Percentiles rank a stretch among this genome's conserved stretches.
Evolutionary conservation across 2,113 vertebrate species (phyloP).

Genomic region (Rhizomys pruinosus): DNA sequence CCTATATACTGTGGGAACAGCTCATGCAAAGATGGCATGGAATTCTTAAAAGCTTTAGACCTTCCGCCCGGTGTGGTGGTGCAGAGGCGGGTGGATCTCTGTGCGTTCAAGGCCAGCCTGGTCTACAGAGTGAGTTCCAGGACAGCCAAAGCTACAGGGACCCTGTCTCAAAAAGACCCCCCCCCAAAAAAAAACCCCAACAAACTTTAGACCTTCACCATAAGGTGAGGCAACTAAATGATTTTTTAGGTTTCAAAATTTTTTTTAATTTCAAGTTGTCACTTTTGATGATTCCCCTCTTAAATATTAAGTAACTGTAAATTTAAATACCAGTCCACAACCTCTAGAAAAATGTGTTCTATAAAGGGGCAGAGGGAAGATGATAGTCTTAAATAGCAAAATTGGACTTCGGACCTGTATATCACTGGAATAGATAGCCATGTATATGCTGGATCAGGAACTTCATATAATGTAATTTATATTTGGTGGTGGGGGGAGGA

Average conservation of each 20-base stretch:
- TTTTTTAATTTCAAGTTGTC: not conserved
- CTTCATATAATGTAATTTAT: not conserved
- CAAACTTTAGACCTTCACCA: constrained; percentile 39
- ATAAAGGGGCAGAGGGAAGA: not conserved
- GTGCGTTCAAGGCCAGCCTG: too few species aligned
- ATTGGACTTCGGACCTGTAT: not conserved
- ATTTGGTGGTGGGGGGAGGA: not conserved
- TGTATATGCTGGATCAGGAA: not conserved
- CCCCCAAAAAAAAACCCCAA: too few species aligned
- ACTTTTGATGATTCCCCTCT: constrained; percentile 31
- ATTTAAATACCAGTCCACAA: not conserved
- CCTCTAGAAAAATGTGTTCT: not conserved
- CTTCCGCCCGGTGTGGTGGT: too few species aligned
- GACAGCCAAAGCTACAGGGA: too few species aligned
- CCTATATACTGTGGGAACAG: not conserved
- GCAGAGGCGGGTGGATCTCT: too few species aligned
- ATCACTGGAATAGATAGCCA: not conserved
- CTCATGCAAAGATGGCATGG: not conserved
- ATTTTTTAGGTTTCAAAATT: constrained; percentile 37
- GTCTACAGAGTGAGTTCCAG: too few species aligned
- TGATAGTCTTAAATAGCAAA: not conserved
- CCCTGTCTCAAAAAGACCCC: too few species aligned
- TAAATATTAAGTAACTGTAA: not conserved
- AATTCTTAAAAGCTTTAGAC: constrained; percentile 1
- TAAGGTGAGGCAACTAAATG: constrained; percentile 25